Base-by-base conservation (phyloP, 2,888 invertebrate species). In the Ophion ventricosus region DNA sequence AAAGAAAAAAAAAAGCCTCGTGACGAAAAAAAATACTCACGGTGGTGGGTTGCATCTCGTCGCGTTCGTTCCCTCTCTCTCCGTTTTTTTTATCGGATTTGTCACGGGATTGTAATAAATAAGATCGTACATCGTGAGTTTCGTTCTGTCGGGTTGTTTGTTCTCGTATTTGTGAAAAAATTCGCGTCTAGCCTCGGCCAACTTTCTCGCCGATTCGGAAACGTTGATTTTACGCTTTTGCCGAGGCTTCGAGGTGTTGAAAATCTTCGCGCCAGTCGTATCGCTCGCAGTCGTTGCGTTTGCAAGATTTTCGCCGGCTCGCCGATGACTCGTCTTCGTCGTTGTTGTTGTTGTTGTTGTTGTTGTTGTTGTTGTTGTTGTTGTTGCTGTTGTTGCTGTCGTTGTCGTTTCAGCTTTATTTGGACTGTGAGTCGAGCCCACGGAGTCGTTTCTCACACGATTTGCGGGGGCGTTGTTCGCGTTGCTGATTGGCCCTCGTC, bases 111-210 rank as follows among this genome's bases (percentile, higher is more conserved):
- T 98, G 94, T 97, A 98, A 94, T 97, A 98, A 90, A 98, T 98
- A 75, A 98, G 95, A 93, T 98, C 98, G 88, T 97, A 96, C 98
- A 99, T 98, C 66, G 97, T 98, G 87, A 98, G 95, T 86, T 94
- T 94, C 0, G 95, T 95, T 80, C 96, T 96, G 87, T 96, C 96
- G 0, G 95, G 95, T 79, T 92, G 91, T 82, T 93, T 94, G 61
- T 94, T 92, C 72, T 94, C 94, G 89, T 95, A 94, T 87, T 94
- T 95, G 40, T 93, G 88, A 8, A 93, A 88, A 89, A 95, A 95
- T 83, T 95, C 95, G 67, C 94, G 93, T 86, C 94, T 93, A 25
- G 95, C 95, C 90, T 95, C 94, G 23, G 94, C 93, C 85, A 95
- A 85, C 92, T 95, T 94, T 87, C 94, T 90, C 26, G 94, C 94